Evolutionary conservation across 2,113 vertebrate species (phyloP).

Genomic region (Oncorhynchus gorbuscha): DNA sequence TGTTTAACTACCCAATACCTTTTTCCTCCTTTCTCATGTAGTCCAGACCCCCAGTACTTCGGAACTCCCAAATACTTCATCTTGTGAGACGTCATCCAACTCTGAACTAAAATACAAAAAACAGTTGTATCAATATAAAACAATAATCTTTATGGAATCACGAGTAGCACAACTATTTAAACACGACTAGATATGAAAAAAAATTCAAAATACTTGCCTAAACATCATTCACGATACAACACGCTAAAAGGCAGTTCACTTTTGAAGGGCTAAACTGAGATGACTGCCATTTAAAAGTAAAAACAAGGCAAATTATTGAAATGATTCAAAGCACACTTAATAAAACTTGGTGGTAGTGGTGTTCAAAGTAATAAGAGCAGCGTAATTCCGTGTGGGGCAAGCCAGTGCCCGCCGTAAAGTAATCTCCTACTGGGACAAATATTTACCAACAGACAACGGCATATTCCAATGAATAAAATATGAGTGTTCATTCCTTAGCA

Average conservation of each 20-base stretch:
- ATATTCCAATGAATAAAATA: slow-evolving; percentile 76
- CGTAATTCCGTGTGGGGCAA: slow-evolving; percentile 43
- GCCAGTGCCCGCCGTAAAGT: slow-evolving; percentile 50
- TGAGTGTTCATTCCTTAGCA: slow-evolving; percentile 73
- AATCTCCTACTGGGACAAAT: slow-evolving; percentile 77
- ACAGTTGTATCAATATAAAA: background rate
- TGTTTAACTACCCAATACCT: slow-evolving; percentile 65
- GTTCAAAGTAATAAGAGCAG: slow-evolving; percentile 58
- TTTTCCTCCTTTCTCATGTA: slow-evolving; percentile 86
- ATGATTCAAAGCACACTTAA: slow-evolving; percentile 34
- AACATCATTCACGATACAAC: no score
- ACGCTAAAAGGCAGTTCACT: no score
- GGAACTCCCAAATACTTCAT: slow-evolving; percentile 89
- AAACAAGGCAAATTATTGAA: background rate
- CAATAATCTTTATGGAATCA: no score
- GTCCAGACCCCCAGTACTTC: slow-evolving; percentile 92
- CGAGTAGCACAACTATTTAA: no score
- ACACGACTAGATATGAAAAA: no score
- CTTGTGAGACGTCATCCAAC: slow-evolving; percentile 85
- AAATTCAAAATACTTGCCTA: no score
- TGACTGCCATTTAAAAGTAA: background rate
- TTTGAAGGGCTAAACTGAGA: background rate
- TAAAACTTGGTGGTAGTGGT: slow-evolving; percentile 32
- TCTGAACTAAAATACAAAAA: slow-evolving; percentile 76
- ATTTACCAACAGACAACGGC: slow-evolving; percentile 78